A percentile compares a stretch with the other conserved stretches of the same genome.
Evolutionary conservation across 2,113 vertebrate species (phyloP).

Genomic region (Eclectus roratus): DNA sequence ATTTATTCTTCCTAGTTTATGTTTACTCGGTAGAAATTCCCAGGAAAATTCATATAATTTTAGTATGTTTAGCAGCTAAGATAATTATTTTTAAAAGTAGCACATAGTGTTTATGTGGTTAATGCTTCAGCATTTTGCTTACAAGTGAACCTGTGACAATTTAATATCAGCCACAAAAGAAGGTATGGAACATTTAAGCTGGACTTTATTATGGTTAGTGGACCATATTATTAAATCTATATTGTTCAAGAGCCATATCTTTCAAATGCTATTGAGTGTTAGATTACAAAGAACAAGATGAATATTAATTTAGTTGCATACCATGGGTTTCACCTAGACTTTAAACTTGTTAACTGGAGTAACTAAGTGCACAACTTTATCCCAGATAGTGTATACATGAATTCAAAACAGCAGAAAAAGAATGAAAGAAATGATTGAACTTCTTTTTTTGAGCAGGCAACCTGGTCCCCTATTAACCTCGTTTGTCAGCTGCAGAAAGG

Average conservation of each 20-base stretch:
- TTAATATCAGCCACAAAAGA: neutral
- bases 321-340: neutral
- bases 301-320: neutral
- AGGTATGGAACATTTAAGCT: slow-evolving; percentile 8
- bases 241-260: neutral
- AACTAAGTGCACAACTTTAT: neutral
- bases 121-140: slow-evolving; percentile 5
- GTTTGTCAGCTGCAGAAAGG: neutral
- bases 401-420: neutral
- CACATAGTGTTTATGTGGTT: neutral
- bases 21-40: neutral
- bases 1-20: neutral
- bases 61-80: neutral
- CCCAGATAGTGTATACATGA: neutral
- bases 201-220: slow-evolving; percentile 33
- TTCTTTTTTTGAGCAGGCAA: neutral
- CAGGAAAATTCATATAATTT: neutral
- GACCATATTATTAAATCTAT: slow-evolving; percentile 46
- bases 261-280: neutral
- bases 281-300: neutral
- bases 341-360: neutral
- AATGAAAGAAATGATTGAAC: neutral
- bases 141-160: neutral
- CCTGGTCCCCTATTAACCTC: neutral
- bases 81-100: neutral